Base-by-base conservation (phyloP, 2,888 invertebrate species). In the Ariolimax columbianus region DNA sequence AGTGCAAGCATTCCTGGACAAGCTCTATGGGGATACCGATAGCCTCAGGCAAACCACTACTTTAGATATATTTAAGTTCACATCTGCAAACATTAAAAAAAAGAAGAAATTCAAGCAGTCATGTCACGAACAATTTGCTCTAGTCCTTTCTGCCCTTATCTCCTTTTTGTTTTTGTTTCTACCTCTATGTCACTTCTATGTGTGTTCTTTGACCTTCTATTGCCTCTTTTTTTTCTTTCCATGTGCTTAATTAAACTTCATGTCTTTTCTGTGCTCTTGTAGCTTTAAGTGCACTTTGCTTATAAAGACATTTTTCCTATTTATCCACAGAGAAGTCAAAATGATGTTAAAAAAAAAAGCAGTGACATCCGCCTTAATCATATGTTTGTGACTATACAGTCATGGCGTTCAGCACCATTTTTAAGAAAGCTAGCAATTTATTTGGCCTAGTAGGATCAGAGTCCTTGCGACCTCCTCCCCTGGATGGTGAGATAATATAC, bases 401-500 rank as follows among this genome's bases (percentile, higher is more conserved):
- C 77, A 90, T 91, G 90, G 88, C 93, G 26, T 91, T 94, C 87
- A 93, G 92, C 86, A 91, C 89, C 70, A 90, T 94, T 55, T 91
- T 94, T 77, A 92, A 92, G 88, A 94, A 93, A 86, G 94, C 94
- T 7, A 91, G 93, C 19, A 92, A 90, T 86, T 89, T 94, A 55
- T 89, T 94, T 70, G 93, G 94, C 4, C 88, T 94, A 19, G 89
- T 87, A 33, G 84, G 90, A 9, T 86, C 91, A 9, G 90, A 91
- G 17, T 89, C 90, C 36, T 86, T 91, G 81, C 92, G 92, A 82
- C 92, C 92, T 11, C 93, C 93, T 3, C 93, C 93, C 0, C 89
- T 94, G 51, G 95, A 95, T 90, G 95, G 95, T 23, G 95, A 95
- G 89, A 94, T 95, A 30, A 94, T 95, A 77, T 95, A 94, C 90